Evolutionary conservation across 2,113 vertebrate genomes (phyloP).

Genomic region (Microtus richardsoni): DNA sequence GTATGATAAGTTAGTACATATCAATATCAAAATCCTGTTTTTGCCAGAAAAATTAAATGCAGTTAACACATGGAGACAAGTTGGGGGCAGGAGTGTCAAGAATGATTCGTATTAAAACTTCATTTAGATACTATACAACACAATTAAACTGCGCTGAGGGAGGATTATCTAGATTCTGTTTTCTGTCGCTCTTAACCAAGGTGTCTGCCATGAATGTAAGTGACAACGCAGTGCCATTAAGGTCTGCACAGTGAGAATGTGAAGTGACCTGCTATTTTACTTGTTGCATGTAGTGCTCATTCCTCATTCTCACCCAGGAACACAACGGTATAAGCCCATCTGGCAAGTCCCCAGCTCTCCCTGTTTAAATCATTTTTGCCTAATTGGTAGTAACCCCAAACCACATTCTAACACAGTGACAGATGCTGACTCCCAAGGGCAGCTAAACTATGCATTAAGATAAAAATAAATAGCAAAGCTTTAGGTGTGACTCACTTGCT

Average conservation of each 20-base stretch:
- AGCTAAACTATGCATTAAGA: conserved; percentile 69
- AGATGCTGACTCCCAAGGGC: conserved; percentile 21
- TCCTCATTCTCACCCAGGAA: not conserved
- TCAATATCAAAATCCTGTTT: not conserved
- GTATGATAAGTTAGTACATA: not conserved
- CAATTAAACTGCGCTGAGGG: not conserved
- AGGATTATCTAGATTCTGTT: not conserved
- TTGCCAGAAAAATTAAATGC: not conserved
- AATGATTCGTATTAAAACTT: not conserved
- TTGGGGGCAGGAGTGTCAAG: not conserved
- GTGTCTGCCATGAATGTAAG: not conserved
- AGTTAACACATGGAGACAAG: not conserved
- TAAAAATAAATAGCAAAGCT: conserved; percentile 78
- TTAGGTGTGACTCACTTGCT: conserved; percentile 94
- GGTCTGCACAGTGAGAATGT: fast-evolving
- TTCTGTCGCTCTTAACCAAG: not conserved
- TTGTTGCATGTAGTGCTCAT: not conserved
- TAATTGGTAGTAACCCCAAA: conserved; percentile 10
- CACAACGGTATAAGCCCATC: not conserved
- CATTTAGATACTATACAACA: not conserved
- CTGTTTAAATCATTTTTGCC: not conserved
- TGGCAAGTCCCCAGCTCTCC: not conserved
- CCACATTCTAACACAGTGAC: conserved; percentile 13
- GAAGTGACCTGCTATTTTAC: not conserved
- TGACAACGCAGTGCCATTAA: not conserved